Base-by-base conservation (phyloP, 2,888 invertebrate species). In the Trichogramma dendrolimi region DNA sequence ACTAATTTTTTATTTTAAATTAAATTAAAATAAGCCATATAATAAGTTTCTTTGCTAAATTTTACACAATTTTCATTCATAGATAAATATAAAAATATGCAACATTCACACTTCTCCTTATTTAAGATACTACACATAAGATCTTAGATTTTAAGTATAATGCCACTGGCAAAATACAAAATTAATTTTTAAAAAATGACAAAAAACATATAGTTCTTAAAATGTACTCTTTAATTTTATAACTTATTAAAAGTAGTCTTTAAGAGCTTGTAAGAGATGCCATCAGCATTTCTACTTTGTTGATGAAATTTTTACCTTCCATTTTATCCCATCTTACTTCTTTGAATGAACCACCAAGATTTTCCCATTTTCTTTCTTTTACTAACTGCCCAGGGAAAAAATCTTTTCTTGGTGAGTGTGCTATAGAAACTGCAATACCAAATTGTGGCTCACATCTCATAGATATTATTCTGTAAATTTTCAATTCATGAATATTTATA, bases 241-340 rank as follows among this genome's bases (percentile, higher is more conserved):
- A 10, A 50, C 43, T 10, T 41, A 3, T 6, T 49, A 46, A n/a
- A 11, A 56, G 40, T 6, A 51, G 80, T 82, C 85, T 49, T 71
- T 87, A 88, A 66, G 87, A 88, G 74, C 90, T 90, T 66, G 90
- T 89, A 10, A 91, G 81, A 71, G 90, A 90, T 60, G 96, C 96
- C 95, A 96, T 95, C 5, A 96, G 84, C 71, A 95, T 84, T 81
- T 97, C 96, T 89, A 96, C 93, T 83, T 96, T 96, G 75, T 94
- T 95, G 5, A 96, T 83, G 78, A 97, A 96, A 81, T 96, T 96
- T 75, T 92, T 91, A 56, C 97, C 96, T 78, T 96, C 96, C 87
- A 97, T 91, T 80, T 93, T 94, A 68, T 96, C 94, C 78, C 96
- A 86, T 71, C 92, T 86, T 14, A 92, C 91, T 82, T 94, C 93